Evolutionary conservation across 1,140 invertebrate species (phyloP).

Genomic region (Halotydeus destructor): DNA sequence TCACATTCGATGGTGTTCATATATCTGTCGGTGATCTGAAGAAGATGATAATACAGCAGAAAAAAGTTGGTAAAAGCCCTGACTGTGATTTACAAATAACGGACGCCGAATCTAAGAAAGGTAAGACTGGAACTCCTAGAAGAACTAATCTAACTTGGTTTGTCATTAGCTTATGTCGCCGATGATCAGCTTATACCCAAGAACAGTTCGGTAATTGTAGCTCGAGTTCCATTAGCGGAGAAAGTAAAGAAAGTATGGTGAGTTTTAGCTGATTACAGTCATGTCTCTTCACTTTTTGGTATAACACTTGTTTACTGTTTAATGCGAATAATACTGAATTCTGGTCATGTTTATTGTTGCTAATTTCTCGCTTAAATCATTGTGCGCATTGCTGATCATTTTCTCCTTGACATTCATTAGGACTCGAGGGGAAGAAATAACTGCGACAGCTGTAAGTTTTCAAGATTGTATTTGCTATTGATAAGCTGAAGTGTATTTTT

Average conservation of each 20-base stretch:
- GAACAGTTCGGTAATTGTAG: constrained; percentile 88
- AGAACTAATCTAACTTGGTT: constrained; percentile 3
- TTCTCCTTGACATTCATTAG: too few relatives aligned
- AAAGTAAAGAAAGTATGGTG: constrained; percentile 22
- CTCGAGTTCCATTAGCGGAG: constrained; percentile 57
- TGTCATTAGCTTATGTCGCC: constrained; percentile 56
- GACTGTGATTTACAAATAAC: constrained; percentile 90
- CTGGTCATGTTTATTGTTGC: too few relatives aligned
- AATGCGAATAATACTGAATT: too few relatives aligned
- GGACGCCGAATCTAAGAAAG: constrained; percentile 93
- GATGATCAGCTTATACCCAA: constrained; percentile 77
- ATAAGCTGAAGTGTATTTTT: too few relatives aligned
- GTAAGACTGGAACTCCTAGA: constrained; percentile 30
- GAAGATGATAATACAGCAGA: constrained; percentile 80
- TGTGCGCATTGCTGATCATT: too few relatives aligned
- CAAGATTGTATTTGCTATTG: too few relatives aligned
- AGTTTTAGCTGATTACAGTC: too few relatives aligned
- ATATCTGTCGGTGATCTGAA: constrained; percentile 87
- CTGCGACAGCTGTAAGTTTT: too few relatives aligned
- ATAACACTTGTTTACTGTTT: too few relatives aligned
- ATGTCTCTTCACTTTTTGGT: too few relatives aligned
- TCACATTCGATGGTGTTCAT: constrained; percentile 87
- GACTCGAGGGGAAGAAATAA: too few relatives aligned
- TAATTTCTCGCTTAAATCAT: too few relatives aligned
- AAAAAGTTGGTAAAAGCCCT: constrained; percentile 71